Evolutionary conservation across 2,888 invertebrate genomes (phyloP), one percentile per base, ranked within the genome.

Genomic region (Epinotia bilunana): DNA sequence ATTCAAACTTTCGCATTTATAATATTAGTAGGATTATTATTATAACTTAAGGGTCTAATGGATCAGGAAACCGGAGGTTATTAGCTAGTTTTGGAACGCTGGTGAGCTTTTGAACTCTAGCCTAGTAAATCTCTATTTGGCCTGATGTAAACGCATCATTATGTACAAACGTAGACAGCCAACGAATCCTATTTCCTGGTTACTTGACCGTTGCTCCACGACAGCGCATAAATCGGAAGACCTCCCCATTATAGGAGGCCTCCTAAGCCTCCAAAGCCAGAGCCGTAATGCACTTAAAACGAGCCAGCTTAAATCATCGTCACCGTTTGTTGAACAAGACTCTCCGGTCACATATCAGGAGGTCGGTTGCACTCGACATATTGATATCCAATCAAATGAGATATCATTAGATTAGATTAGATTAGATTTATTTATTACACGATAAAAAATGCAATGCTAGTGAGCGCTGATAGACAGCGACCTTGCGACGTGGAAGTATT

Each of bases 251-350:
- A 92, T 91, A 87, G 91, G 86, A 85, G 89, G 91, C 39, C 39
- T 39, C 9, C 91, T 87, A 87, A 90, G 88, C 90, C 79, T 88
- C 88, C 88, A 92, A 92, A 92, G 91, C 93, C 90, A 87, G 91
- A 91, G 13, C 12, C 20, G 16, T 93, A 93, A 94, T 93, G 93
- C 93, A 94, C 93, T 94, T 94, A 94, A 93, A 94, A 93, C 93
- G 92, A 87, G 90, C 88, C 88, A 90, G 93, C 93, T 91, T 94
- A 94, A 93, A 94, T 93, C 93, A 94, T 94, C 93, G 93, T 94
- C 93, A 93, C 91, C 93, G 93, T 94, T 94, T 94, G 93, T 93
- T 94, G 93, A 93, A 93, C 93, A 94, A 93, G 93, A 93, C 92
- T 93, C 92, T 93, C 92, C 91, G 93, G 93, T 93, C 93, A 94